Evolutionary conservation across 2,888 invertebrate genomes (phyloP).

Genomic region (Drepana falcataria): DNA sequence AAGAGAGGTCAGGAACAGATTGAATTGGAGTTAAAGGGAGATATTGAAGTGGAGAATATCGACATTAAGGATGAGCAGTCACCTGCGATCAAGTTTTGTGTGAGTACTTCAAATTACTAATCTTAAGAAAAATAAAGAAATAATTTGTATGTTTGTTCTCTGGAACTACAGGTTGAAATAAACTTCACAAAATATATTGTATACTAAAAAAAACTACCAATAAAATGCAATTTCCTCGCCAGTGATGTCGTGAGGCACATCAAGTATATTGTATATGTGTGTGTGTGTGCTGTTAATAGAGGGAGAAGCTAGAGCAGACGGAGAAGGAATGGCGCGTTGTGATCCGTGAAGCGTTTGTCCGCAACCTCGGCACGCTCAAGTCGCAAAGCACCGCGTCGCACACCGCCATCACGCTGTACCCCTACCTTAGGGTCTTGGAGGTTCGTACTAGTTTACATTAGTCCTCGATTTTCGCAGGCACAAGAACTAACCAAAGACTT

Average conservation of each 20-base stretch:
- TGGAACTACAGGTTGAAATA: no score
- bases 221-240: no score
- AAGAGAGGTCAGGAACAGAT: constrained; percentile 81
- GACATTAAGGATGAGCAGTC: constrained; percentile 46
- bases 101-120: constrained; percentile 31
- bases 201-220: no score
- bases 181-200: no score
- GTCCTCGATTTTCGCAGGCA: background rate
- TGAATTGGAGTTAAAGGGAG: constrained; percentile 82
- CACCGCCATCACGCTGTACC: constrained; percentile 81
- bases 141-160: no score
- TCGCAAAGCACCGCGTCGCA: constrained; percentile 78
- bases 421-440: constrained; percentile 83
- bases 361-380: constrained; percentile 83
- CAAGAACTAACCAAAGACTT: no score
- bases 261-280: no score
- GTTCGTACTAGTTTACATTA: constrained; percentile 30
- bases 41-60: constrained; percentile 83
- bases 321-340: constrained; percentile 82
- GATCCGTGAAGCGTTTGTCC: constrained; percentile 81
- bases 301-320: constrained; percentile 79
- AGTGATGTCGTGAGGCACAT: no score
- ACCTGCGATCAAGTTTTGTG: constrained; percentile 49
- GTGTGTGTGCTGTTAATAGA: constrained; percentile 51
- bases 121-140: no score